A percentile compares a stretch with the other conserved stretches of the same genome.
phyloP scores from a whole-genome alignment of 2,797 vertebrate species.

The Zalophus californianus region DNA sequence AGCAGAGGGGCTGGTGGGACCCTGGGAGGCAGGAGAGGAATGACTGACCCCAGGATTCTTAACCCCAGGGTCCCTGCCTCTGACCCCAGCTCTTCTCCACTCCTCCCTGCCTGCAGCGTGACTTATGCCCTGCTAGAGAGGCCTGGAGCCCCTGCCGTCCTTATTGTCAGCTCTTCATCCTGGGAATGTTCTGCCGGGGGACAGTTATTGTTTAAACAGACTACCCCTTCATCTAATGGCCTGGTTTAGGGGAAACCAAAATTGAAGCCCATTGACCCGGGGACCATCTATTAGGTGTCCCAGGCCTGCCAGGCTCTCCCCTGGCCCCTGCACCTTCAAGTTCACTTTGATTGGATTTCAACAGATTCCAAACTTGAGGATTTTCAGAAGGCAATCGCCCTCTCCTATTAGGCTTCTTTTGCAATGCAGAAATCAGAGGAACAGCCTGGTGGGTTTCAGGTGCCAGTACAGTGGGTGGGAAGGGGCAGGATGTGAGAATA shows the following conservation, averaged over 20 bases:
- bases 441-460: background rate
- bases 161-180: background rate
- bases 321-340: background rate
- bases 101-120: background rate
- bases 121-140: background rate
- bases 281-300: background rate
- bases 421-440: background rate
- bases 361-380: background rate
- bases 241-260: background rate
- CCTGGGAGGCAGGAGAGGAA: background rate
- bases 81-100: background rate
- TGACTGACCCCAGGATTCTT: background rate
- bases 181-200: background rate
- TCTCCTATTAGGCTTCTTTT: background rate
- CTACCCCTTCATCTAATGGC: background rate
- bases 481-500: background rate
- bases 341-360: background rate
- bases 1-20: background rate
- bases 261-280: background rate
- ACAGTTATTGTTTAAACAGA: conserved; percentile 30
- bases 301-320: background rate
- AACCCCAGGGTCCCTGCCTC: background rate
- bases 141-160: background rate
- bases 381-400: conserved; percentile 12
- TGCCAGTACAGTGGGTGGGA: background rate